Evolutionary conservation across 2,888 invertebrate genomes (phyloP).

Genomic region (Ceraclea dissimilis): DNA sequence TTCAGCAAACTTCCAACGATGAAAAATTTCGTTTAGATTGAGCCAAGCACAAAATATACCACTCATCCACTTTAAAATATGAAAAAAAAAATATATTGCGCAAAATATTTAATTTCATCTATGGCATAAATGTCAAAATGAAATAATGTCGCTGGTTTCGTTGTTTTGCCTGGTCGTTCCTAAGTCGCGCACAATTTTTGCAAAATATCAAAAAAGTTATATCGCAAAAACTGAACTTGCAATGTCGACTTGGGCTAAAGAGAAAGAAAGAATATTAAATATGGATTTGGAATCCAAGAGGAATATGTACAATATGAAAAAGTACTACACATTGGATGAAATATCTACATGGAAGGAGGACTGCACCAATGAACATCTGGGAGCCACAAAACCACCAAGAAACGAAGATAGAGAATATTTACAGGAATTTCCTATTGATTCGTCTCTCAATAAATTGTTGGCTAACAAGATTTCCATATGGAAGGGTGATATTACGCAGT

Average conservation of each 20-base stretch:
- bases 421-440: slow-evolving; percentile 34
- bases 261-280: slow-evolving; percentile 46
- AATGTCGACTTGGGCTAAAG: slow-evolving; percentile 45
- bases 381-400: slow-evolving; percentile 36
- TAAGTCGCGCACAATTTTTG: background rate
- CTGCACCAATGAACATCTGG: slow-evolving; percentile 35
- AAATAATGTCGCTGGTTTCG: slow-evolving; percentile 8
- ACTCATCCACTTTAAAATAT: no score
- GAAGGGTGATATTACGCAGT: slow-evolving; percentile 73
- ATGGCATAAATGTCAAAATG: slow-evolving; percentile 12
- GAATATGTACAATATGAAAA: slow-evolving; percentile 38
- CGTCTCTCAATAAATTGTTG: slow-evolving; percentile 38
- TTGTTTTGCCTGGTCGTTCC: slow-evolving; percentile 7
- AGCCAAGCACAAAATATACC: no score
- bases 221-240: slow-evolving; percentile 27
- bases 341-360: slow-evolving; percentile 53
- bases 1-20: no score
- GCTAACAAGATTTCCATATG: slow-evolving; percentile 58
- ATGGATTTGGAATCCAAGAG: slow-evolving; percentile 50
- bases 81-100: no score
- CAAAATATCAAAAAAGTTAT: background rate
- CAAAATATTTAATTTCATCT: no score
- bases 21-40: no score
- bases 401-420: slow-evolving; percentile 37
- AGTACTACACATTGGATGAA: slow-evolving; percentile 38